Base-by-base conservation (phyloP, 2,888 invertebrate genomes). In the Carpatolechia fugitivella region DNA sequence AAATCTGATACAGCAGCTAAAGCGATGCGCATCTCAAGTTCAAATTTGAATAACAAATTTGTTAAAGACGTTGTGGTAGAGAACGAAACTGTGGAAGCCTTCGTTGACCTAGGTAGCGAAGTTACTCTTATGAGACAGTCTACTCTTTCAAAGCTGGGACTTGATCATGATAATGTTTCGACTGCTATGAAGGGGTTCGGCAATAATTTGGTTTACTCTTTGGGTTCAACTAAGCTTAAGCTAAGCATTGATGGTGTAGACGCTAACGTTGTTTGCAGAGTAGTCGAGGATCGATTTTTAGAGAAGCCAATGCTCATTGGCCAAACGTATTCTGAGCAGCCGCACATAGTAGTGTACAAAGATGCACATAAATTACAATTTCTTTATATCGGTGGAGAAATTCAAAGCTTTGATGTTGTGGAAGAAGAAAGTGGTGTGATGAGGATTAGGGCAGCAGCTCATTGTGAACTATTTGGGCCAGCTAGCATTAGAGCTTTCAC, bases 271-370 rank as follows among this genome's bases (percentile, higher is more conserved):
- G 20, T 31, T 13, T 61, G 60, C 40, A 48, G 38, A 8, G 56
- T 66, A 8, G 64, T 66, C 1, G 31, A 49, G 4, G 61, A 65
- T 51, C 35, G 50, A 0, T 47, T 54, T 1, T 33, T 65, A 13
- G 61, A 65, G 1, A 57, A 52, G 30, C 40, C 60, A 10, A 1
- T 65, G 7, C 44, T 65, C 1, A 55, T 63, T n/a, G 62, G 62
- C 1, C 60, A 61, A 29, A 16, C 53, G 0, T 64, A 41, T 18
- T 56, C 64, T 0, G 64, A 64, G 33, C 64, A 62, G 40, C 56
- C 61, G 1, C 60, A 64, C 16, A 56, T 64, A 6, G 29, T 57
- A 13, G 56, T 60, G 7, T 58, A 47, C 40, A 65, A 63, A 33
- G 52, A 61, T 53, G 35, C 52, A 2, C 36, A 41, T 29, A 56